These are phyloP conservation scores for Galeopsomyia nigrocyanea DNA, from an alignment of 2,888 invertebrate genomes.

Conservation along the genomic window DNA sequence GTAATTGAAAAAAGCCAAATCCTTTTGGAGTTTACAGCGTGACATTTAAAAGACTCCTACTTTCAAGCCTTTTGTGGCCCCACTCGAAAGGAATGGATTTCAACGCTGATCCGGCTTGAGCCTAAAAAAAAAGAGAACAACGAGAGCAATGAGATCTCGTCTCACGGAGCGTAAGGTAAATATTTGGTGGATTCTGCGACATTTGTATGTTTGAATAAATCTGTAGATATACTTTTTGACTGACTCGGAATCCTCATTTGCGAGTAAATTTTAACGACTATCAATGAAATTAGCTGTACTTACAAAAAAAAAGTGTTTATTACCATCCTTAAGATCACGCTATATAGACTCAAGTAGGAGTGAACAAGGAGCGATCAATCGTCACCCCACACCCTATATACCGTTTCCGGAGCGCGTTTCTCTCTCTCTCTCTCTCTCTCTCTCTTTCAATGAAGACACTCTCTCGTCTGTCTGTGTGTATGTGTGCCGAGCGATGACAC, in stretches of 20 bases:
- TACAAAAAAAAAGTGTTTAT: no score
- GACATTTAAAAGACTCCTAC: slow-evolving; percentile 46
- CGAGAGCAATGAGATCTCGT: slow-evolving; percentile 7
- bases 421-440: no score
- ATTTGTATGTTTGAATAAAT: slow-evolving; percentile 22
- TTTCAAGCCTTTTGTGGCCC: slow-evolving; percentile 46
- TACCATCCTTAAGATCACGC: no score
- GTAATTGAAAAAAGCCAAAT: slow-evolving; percentile 45
- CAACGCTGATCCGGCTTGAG: slow-evolving; percentile 30
- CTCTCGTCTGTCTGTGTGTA: no score
- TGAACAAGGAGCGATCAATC: slow-evolving; percentile 53
- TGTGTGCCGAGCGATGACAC: not conserved
- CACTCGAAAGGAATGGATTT: slow-evolving; percentile 40
- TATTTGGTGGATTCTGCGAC: slow-evolving; percentile 35
- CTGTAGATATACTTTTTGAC: not conserved
- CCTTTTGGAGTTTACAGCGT: slow-evolving; percentile 38
- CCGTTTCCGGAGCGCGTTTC: no score
- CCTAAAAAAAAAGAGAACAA: slow-evolving; percentile 37
- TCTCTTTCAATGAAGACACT: no score
- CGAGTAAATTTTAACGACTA: no score
- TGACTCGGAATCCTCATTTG: no score
- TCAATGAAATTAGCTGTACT: no score
- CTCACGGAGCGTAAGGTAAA: slow-evolving; percentile 36
- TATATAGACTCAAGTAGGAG: slow-evolving; percentile 2
- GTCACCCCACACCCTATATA: slow-evolving; percentile 57